Evolutionary conservation across 2,888 invertebrate species (phyloP).

Genomic region (Prosapia bicincta): DNA sequence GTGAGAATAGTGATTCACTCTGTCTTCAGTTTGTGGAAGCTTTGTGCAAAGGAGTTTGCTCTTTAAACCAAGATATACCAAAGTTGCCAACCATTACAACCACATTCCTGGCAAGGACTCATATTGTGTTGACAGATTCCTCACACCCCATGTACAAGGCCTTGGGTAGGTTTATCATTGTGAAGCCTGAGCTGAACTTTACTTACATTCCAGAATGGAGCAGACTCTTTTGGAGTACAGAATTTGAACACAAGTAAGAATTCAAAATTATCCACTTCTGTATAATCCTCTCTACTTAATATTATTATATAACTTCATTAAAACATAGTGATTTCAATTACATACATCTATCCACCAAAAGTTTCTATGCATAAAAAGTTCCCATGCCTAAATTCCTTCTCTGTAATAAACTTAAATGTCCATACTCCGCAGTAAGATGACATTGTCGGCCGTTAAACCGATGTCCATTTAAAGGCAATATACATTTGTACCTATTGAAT

Average conservation of each 20-base stretch:
- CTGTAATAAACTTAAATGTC: too few species aligned
- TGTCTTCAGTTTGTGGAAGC: slow-evolving; percentile 66
- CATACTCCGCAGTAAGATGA: too few species aligned
- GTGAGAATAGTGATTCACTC: slow-evolving; percentile 62
- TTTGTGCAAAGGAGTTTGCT: slow-evolving; percentile 59
- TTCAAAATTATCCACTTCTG: too few species aligned
- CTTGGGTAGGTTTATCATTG: slow-evolving; percentile 72
- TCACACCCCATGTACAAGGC: slow-evolving; percentile 71
- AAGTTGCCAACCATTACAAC: slow-evolving; percentile 60
- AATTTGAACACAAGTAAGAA: background rate
- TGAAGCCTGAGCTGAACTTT: slow-evolving; percentile 73
- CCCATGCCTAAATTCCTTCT: too few species aligned
- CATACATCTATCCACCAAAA: too few species aligned
- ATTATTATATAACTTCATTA: too few species aligned
- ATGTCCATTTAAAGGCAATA: too few species aligned
- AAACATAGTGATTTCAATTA: too few species aligned
- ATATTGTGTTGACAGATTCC: slow-evolving; percentile 70
- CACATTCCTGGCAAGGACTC: slow-evolving; percentile 66
- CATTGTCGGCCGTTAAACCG: too few species aligned
- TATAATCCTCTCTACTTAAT: too few species aligned
- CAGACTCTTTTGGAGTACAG: slow-evolving; percentile 50
- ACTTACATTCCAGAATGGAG: slow-evolving; percentile 84
- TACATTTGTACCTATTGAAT: too few species aligned
- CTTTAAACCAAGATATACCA: slow-evolving; percentile 45
- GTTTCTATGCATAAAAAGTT: too few species aligned